These are phyloP conservation scores for Oopsacas minuta DNA, from an alignment of 37 sponge, comb jelly and placozoan genomes.

Conservation along the genomic window DNA sequence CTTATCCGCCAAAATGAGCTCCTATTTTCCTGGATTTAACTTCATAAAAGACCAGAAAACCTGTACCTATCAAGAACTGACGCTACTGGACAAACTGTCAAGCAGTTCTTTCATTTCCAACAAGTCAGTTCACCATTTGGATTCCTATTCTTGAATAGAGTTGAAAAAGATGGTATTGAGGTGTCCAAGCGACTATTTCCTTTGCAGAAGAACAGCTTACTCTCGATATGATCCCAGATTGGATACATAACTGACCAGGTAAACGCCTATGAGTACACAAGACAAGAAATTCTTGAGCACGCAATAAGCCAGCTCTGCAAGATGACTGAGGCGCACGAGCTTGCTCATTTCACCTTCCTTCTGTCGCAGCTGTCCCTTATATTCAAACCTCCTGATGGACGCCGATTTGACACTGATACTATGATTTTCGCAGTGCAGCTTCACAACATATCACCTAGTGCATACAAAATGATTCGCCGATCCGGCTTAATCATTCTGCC, in stretches of 20 bases:
- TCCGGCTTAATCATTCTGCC: conserved; percentile 17
- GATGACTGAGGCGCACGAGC: conserved; percentile 17
- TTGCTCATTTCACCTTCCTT: conserved; percentile 16
- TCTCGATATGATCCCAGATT: conserved; percentile 18
- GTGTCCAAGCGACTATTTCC: conserved; percentile 19
- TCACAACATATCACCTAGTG: conserved; percentile 19
- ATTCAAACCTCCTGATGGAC: conserved; percentile 8
- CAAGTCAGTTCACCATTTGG: conserved; percentile 17
- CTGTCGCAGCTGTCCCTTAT: conserved; percentile 18
- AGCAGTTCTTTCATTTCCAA: conserved; percentile 18
- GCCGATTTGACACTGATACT: conserved; percentile 17
- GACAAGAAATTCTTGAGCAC: conserved; percentile 9
- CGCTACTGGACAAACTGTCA: conserved; percentile 19
- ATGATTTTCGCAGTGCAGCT: conserved; percentile 17
- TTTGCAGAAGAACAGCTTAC: conserved; percentile 19
- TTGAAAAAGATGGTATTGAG: conserved; percentile 14
- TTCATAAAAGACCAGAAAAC: background rate
- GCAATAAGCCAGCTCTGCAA: conserved; percentile 20
- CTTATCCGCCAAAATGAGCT: conserved; percentile 1
- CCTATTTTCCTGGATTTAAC: conserved; percentile 16
- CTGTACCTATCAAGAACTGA: conserved; percentile 17
- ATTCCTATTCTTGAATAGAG: conserved; percentile 18
- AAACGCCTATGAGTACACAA: conserved; percentile 20
- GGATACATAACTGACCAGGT: conserved; percentile 19
- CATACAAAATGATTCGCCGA: background rate